These are phyloP conservation scores for Nothura maculosa DNA, from an alignment of 2,797 vertebrate species.

Conservation along the genomic window DNA sequence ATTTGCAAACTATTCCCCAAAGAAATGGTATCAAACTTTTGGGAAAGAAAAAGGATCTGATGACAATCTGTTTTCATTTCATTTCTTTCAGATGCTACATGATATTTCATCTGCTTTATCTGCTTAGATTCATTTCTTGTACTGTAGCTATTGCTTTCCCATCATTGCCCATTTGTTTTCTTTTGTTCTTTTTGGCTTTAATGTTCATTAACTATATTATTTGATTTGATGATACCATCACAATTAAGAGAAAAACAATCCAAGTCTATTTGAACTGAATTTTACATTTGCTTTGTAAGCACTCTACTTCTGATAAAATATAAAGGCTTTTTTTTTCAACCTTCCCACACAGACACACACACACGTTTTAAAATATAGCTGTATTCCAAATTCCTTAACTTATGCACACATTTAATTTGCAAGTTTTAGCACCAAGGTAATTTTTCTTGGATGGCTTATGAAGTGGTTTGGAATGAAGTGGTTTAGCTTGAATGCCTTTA, in stretches of 20 bases:
- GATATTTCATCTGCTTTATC: conserved; percentile 61
- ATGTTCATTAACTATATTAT: conserved; percentile 50
- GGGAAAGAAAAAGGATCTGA: conserved; percentile 70
- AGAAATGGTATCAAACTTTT: conserved; percentile 81
- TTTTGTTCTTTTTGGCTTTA: conserved; percentile 64
- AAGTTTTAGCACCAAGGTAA: conserved; percentile 24
- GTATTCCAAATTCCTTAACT: background rate
- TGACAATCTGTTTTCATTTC: conserved; percentile 79
- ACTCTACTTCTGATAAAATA: background rate
- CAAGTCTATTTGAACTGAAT: background rate
- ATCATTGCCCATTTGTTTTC: conserved; percentile 24
- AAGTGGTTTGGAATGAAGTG: background rate
- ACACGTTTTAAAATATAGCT: background rate
- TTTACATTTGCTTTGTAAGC: background rate
- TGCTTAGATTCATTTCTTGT: conserved; percentile 53
- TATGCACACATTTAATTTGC: background rate
- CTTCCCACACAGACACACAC: background rate
- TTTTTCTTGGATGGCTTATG: background rate
- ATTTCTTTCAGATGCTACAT: conserved; percentile 75
- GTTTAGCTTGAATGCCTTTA: background rate
- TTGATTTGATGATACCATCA: conserved; percentile 53
- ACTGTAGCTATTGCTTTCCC: conserved; percentile 26
- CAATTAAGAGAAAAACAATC: conserved; percentile 28
- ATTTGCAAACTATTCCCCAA: conserved; percentile 81
- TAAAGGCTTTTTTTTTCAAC: background rate